A percentile compares a stretch with the other conserved stretches of the same genome.
phyloP scores from a whole-genome alignment of 1,140 invertebrate species.

The Papilio polyxenes region DNA sequence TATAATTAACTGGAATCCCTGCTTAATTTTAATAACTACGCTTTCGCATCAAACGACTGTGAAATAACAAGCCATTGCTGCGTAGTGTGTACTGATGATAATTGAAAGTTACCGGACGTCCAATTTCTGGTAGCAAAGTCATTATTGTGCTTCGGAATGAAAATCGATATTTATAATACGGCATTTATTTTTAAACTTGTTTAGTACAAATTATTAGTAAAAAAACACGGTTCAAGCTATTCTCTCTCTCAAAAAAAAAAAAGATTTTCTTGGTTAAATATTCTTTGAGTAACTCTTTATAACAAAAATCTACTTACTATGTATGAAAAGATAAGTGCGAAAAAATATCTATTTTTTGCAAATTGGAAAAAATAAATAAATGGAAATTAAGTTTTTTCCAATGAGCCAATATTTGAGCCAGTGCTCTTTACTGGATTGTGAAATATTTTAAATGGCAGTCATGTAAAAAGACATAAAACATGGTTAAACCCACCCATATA shows the following conservation, averaged over 20 bases:
- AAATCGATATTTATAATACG: neutral
- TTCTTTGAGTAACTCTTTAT: too few species aligned
- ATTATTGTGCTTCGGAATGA: neutral
- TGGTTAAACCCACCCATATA: neutral
- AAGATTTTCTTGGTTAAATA: too few species aligned
- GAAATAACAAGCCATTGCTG: neutral
- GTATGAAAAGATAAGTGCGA: too few species aligned
- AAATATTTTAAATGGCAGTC: neutral
- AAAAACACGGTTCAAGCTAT: neutral
- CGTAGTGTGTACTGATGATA: conserved; percentile 14
- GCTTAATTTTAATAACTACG: neutral
- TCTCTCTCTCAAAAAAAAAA: too few species aligned
- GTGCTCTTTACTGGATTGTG: neutral
- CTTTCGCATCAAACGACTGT: neutral
- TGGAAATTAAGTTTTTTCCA: neutral
- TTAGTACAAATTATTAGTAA: neutral
- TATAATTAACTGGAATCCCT: neutral
- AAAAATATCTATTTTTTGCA: too few species aligned
- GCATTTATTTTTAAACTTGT: neutral
- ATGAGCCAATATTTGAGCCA: neutral
- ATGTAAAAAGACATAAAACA: neutral
- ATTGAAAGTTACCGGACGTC: conserved; percentile 18
- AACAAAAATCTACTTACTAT: too few species aligned
- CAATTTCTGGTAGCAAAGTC: conserved; percentile 4
- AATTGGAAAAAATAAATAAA: neutral